Conservation (phyloP, 2,113 vertebrate species). For the Potamarius usumacintae region DNA sequence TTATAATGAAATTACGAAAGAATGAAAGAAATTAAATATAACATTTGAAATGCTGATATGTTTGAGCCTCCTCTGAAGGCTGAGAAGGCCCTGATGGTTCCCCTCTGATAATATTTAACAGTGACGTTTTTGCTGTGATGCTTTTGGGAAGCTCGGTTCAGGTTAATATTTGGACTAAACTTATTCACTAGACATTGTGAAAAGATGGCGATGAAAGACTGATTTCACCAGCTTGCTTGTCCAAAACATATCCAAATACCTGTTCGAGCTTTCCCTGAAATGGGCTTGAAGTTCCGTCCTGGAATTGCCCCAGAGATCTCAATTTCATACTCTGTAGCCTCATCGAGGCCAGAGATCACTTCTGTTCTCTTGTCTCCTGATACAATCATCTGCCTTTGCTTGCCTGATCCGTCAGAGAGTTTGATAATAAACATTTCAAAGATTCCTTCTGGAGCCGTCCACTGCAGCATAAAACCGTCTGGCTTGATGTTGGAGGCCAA, state of each 20-base stretch:
- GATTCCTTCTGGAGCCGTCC: constrained; percentile 85
- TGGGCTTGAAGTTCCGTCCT: constrained; percentile 82
- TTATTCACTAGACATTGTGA: not conserved
- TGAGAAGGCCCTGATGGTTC: no score
- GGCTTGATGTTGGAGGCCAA: constrained; percentile 80
- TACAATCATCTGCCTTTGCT: constrained; percentile 80
- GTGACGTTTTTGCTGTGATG: not conserved
- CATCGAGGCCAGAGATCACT: constrained; percentile 77
- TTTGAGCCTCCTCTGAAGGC: no score
- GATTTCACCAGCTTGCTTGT: constrained; percentile 19
- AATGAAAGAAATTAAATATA: no score
- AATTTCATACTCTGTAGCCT: constrained; percentile 86
- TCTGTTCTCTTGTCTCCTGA: constrained; percentile 77
- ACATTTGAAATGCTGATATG: no score
- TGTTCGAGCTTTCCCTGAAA: constrained; percentile 82
- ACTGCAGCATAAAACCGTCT: constrained; percentile 84
- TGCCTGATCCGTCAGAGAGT: constrained; percentile 77
- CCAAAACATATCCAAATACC: constrained; percentile 75
- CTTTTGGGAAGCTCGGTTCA: not conserved
- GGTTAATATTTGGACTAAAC: constrained; percentile 11
- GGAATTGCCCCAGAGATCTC: constrained; percentile 85
- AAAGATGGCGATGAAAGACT: not conserved
- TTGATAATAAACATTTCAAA: constrained; percentile 92
- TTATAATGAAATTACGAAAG: no score
- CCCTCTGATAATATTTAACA: no score